A percentile compares a stretch with the other conserved stretches of the same genome.
phyloP scores from a whole-genome alignment of 2,888 invertebrate species.

The Gibbula magus region DNA sequence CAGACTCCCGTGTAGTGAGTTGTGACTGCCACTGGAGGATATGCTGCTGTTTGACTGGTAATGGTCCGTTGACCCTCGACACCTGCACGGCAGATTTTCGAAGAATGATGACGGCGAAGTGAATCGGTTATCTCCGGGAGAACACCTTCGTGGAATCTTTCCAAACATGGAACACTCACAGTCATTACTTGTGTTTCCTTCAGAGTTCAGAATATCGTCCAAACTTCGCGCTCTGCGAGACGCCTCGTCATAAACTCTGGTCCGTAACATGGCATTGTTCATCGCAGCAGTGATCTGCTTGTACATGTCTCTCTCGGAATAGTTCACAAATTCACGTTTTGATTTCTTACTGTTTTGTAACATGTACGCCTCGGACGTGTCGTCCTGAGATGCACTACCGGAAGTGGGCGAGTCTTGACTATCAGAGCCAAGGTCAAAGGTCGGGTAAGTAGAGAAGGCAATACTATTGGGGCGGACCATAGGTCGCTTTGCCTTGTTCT shows the following conservation, averaged over 20 bases:
- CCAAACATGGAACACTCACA: conserved; percentile 55
- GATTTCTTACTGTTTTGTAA: conserved; percentile 60
- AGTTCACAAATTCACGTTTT: conserved; percentile 56
- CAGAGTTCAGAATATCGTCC: conserved; percentile 71
- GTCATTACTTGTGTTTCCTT: conserved; percentile 49
- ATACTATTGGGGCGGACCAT: conserved; percentile 72
- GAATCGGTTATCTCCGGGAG: conserved; percentile 56
- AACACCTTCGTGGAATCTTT: conserved; percentile 55
- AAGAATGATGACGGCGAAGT: conserved; percentile 53
- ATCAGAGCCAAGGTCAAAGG: conserved; percentile 66
- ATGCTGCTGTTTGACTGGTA: conserved; percentile 72
- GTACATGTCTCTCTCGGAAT: conserved; percentile 66
- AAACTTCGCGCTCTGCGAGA: conserved; percentile 72
- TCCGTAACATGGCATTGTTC: conserved; percentile 68
- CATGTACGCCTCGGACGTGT: conserved; percentile 61
- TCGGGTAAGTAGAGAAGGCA: conserved; percentile 72
- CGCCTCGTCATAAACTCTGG: conserved; percentile 58
- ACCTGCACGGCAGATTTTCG: conserved; percentile 59
- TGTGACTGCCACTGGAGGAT: conserved; percentile 73
- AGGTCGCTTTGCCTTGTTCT: conserved; percentile 65
- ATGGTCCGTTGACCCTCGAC: conserved; percentile 63
- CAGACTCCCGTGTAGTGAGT: conserved; percentile 69
- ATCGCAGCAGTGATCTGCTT: conserved; percentile 68
- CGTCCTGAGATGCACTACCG: conserved; percentile 60
- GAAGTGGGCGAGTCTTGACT: conserved; percentile 55